These are phyloP conservation scores for Ophion ventricosus DNA, from an alignment of 2,888 invertebrate species.

Conservation along the genomic window DNA sequence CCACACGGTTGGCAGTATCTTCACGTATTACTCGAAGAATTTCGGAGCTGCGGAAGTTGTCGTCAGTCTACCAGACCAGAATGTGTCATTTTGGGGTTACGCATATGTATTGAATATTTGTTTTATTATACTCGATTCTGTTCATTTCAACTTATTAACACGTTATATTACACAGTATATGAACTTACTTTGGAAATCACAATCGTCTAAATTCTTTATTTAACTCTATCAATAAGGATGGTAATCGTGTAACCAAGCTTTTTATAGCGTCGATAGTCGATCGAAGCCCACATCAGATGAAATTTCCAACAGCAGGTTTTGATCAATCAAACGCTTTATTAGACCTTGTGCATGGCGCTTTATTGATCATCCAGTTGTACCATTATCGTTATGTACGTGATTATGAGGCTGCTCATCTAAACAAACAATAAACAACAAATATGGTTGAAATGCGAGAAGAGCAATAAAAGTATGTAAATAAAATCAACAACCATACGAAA, in stretches of 20 bases:
- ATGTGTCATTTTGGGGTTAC: neutral
- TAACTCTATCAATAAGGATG: neutral
- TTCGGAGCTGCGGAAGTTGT: too few relatives aligned
- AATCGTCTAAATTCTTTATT: neutral
- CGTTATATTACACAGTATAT: too few relatives aligned
- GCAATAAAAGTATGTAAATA: too few relatives aligned
- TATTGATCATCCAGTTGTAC: constrained; percentile 50
- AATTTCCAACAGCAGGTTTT: too few relatives aligned
- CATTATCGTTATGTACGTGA: constrained; percentile 64
- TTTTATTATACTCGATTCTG: too few relatives aligned
- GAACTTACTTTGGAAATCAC: neutral
- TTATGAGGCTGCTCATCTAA: constrained; percentile 56
- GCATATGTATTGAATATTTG: too few relatives aligned
- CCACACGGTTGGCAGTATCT: too few relatives aligned
- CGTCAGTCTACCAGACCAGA: too few relatives aligned
- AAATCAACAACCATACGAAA: too few relatives aligned
- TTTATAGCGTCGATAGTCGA: too few relatives aligned
- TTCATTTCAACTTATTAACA: too few relatives aligned
- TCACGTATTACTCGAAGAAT: too few relatives aligned
- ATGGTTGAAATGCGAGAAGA: neutral
- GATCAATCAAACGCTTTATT: neutral
- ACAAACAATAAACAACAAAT: constrained; percentile 14
- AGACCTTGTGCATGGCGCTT: neutral
- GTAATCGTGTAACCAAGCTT: neutral
- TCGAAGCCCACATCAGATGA: neutral